These are phyloP conservation scores for Leptopilina drosophilae DNA, from an alignment of 2,888 invertebrate species.

Conservation along the genomic window DNA sequence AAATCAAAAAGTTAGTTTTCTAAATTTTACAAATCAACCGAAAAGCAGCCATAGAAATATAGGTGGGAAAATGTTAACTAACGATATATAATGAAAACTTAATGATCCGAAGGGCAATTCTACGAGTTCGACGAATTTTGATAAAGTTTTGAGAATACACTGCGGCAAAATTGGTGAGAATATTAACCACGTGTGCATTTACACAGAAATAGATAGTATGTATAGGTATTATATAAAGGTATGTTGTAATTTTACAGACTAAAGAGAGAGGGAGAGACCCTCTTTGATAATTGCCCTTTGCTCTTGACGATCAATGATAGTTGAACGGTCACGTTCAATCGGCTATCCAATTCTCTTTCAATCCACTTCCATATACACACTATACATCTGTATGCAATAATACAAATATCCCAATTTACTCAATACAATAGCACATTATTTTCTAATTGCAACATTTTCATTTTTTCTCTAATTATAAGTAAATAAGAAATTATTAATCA, in stretches of 20 bases:
- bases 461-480: too few species aligned
- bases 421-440: neutral
- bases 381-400: neutral
- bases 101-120: too few species aligned
- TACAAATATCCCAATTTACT: conserved; percentile 35
- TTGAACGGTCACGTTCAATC: conserved; percentile 31
- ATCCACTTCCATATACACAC: too few species aligned
- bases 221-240: conserved; percentile 42
- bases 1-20: too few species aligned
- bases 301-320: conserved; percentile 58
- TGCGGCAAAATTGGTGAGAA: neutral
- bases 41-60: too few species aligned
- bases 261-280: conserved; percentile 49
- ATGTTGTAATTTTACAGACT: conserved; percentile 44
- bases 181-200: conserved; percentile 48
- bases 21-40: too few species aligned
- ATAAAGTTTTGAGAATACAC: too few species aligned
- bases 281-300: conserved; percentile 60
- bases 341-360: conserved; percentile 18
- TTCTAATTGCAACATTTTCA: too few species aligned
- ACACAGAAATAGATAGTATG: neutral
- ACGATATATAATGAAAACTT: too few species aligned
- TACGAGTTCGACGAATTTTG: too few species aligned
- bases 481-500: too few species aligned
- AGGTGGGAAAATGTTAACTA: too few species aligned